These are phyloP conservation scores for Drepana arcuata DNA, from an alignment of 1,140 invertebrate species.

Conservation along the genomic window DNA sequence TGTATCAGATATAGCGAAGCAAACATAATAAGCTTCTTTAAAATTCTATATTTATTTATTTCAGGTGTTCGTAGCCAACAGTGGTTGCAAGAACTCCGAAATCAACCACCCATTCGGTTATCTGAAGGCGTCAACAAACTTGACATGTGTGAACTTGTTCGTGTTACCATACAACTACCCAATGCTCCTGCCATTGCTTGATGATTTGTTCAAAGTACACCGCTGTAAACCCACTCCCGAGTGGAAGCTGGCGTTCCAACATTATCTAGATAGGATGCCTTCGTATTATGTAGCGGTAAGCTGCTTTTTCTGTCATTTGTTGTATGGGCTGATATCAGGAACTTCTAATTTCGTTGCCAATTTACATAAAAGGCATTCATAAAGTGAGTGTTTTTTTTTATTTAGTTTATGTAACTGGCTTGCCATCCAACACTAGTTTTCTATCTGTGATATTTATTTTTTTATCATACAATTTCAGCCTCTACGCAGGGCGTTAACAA, in stretches of 20 bases:
- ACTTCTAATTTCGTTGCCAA: too few relatives aligned
- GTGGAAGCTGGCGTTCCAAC: slow-evolving; percentile 92
- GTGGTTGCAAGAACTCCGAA: slow-evolving; percentile 86
- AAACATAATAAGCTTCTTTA: too few relatives aligned
- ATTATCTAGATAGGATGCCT: slow-evolving; percentile 95
- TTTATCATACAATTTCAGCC: slow-evolving; percentile 74
- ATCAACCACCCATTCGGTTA: slow-evolving; percentile 97
- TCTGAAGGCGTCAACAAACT: slow-evolving; percentile 95
- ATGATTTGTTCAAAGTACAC: slow-evolving; percentile 93
- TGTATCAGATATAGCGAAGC: too few relatives aligned
- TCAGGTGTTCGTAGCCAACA: slow-evolving; percentile 92
- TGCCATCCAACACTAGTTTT: neutral
- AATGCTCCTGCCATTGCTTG: slow-evolving; percentile 90
- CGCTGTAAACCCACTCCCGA: slow-evolving; percentile 91
- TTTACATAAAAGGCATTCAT: too few relatives aligned
- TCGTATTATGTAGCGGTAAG: slow-evolving; percentile 94
- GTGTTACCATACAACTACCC: slow-evolving; percentile 99
- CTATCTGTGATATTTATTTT: neutral
- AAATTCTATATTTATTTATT: slow-evolving; percentile 27
- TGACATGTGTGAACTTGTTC: slow-evolving; percentile 96
- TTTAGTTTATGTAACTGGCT: neutral
- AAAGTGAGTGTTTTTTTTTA: slow-evolving; percentile 8
- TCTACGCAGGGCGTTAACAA: slow-evolving; percentile 88
- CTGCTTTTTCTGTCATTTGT: too few relatives aligned
- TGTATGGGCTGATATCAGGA: too few relatives aligned